These are phyloP conservation scores for Myotis pilosus DNA, from an alignment of 2,797 vertebrate species.

Conservation along the genomic window DNA sequence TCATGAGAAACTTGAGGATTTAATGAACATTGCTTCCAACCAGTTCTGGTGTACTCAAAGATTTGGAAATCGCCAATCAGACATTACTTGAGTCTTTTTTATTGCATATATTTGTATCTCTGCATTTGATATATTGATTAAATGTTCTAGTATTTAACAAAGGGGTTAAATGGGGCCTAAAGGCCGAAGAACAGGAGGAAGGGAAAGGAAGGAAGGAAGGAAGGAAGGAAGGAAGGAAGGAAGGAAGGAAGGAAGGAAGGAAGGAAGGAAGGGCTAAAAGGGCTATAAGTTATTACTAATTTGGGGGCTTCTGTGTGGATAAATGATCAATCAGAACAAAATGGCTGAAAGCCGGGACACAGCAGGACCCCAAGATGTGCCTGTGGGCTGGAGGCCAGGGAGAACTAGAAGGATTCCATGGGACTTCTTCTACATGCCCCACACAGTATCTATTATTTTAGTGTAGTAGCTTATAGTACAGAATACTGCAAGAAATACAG, in stretches of 20 bases:
- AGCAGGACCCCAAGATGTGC: background rate
- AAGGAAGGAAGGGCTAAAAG: background rate
- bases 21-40: background rate
- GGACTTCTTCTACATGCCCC: background rate
- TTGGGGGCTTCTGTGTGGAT: background rate
- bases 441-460: background rate
- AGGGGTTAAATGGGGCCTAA: background rate
- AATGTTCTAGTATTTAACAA: background rate
- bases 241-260: background rate
- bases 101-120: background rate
- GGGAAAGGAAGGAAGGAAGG: fast-evolving
- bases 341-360: background rate
- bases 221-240: fast-evolving
- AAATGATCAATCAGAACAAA: background rate
- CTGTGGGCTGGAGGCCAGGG: background rate
- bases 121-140: background rate
- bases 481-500: background rate
- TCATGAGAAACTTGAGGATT: background rate
- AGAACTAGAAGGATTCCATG: background rate
- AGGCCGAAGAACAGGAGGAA: background rate
- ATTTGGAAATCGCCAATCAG: background rate
- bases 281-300: background rate
- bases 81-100: background rate
- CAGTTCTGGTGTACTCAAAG: background rate
- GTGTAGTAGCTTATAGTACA: background rate